Evolutionary conservation across 2,113 vertebrate species (phyloP), one percentile per base, ranked within the genome.

Genomic region (Procapra przewalskii): DNA sequence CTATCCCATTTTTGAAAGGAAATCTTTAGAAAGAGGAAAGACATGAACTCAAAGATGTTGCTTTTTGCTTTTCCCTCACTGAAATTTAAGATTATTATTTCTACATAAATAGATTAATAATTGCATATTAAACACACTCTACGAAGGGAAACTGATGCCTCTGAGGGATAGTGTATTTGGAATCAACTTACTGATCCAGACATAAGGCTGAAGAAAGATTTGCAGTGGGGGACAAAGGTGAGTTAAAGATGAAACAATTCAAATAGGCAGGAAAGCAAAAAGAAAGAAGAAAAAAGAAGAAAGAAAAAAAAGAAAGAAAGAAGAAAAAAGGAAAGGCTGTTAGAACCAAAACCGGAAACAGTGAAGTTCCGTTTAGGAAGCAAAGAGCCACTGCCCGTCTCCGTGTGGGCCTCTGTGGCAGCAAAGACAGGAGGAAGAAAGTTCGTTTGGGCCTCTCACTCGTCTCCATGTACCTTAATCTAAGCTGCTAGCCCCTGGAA

Each of bases 1-100:
- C 84, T 93, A 23, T 75, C 23, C 12, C 7, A 75, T 96, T 97
- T 97, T 97, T 95, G 77, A 92, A 92, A 86, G 43, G 45, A 92
- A 86, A 82, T 92, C 54, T 83, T 83, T 84, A 16, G 86, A 97
- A 79, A 86, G 45, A 57, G 31, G 17, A 31, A 84, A 57, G 50
- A 55, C 60, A 55, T 59, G 88, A 88, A 82, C 7, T 91, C 36
- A 94, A 93, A 93, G n/a, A 67, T 87, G 27, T 25, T 71, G 8
- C 45, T 33, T 94, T 82, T 52, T 55, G 88, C 33, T 88, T 93
- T 93, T 93, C 60, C 21, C 23, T 87, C 52, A 50, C n/a, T 55
- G 43, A 88, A 90, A 82, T 83, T 93, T 86, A 40, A 71, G 25
- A 36, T 79, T 36, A 75, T 83, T 90, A 31, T 91, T 85, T 92